Conservation (phyloP, 2,888 invertebrate species). For the Caenorhabditis angaria region DNA sequence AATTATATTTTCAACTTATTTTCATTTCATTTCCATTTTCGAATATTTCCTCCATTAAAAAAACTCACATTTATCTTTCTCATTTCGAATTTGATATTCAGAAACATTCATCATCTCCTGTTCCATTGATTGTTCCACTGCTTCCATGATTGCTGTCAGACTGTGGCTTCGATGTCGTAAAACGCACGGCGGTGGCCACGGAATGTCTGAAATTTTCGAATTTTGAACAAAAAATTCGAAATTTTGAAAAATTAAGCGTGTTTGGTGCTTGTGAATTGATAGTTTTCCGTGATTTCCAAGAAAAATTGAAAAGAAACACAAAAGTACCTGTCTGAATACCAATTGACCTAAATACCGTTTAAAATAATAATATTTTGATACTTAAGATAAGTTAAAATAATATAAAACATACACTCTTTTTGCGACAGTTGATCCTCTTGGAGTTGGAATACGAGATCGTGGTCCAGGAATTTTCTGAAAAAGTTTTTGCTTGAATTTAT, state of each 20-base stretch:
- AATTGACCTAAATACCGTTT: conserved; percentile 27
- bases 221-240: not conserved
- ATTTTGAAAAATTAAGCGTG: not conserved
- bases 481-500: no score
- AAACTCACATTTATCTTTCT: not conserved
- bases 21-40: not conserved
- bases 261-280: not conserved
- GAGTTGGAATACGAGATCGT: conserved; percentile 34
- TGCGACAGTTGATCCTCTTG: conserved; percentile 25
- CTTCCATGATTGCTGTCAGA: conserved; percentile 11
- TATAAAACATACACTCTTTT: conserved; percentile 35
- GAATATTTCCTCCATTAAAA: not conserved
- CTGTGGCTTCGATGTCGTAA: conserved; percentile 45
- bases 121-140: conserved; percentile 5
- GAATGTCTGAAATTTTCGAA: conserved; percentile 36
- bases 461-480: conserved; percentile 31
- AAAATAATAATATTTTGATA: conserved; percentile 3
- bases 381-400: conserved; percentile 3
- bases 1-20: no score
- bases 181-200: conserved; percentile 46
- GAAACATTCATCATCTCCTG: conserved; percentile 34
- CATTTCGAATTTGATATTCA: conserved; percentile 7
- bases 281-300: no score
- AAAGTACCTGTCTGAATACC: conserved; percentile 42
- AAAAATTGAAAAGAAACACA: conserved; percentile 17